These are phyloP conservation scores for Mormyrops boulengeri DNA, from an alignment of 2,797 vertebrate species.

Conservation along the genomic window DNA sequence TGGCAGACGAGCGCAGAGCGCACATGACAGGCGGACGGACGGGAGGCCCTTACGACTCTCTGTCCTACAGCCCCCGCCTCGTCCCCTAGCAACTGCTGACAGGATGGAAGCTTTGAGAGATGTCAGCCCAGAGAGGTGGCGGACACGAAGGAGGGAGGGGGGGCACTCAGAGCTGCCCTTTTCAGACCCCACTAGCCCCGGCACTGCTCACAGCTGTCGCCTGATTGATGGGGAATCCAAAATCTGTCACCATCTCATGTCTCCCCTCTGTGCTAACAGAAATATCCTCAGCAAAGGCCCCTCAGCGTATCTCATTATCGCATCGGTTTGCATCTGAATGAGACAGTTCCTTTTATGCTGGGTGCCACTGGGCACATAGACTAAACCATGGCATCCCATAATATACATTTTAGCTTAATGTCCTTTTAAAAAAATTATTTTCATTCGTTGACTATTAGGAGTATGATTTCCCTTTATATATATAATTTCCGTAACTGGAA, in stretches of 20 bases:
- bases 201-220: slow-evolving; percentile 25
- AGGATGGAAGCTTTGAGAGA: slow-evolving; percentile 26
- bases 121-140: slow-evolving; percentile 25
- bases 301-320: slow-evolving; percentile 33
- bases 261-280: slow-evolving; percentile 32
- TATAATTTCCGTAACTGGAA: slow-evolving; percentile 42
- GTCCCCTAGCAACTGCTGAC: slow-evolving; percentile 30
- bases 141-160: slow-evolving; percentile 4
- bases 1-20: slow-evolving; percentile 23
- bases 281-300: slow-evolving; percentile 11
- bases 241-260: slow-evolving; percentile 45
- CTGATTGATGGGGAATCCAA: slow-evolving; percentile 53
- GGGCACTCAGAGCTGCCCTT: slow-evolving; percentile 10
- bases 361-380: slow-evolving; percentile 13
- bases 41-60: neutral
- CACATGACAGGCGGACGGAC: neutral
- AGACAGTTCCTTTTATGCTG: slow-evolving; percentile 21
- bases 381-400: neutral
- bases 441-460: slow-evolving; percentile 45
- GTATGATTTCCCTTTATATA: slow-evolving; percentile 29
- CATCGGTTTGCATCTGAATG: slow-evolving; percentile 43
- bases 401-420: neutral
- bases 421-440: slow-evolving; percentile 41
- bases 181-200: neutral
- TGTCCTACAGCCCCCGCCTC: neutral